Evolutionary conservation across 2,888 invertebrate genomes (phyloP), one percentile per base, ranked within the genome.

Genomic region (Embidobia sp.): DNA sequence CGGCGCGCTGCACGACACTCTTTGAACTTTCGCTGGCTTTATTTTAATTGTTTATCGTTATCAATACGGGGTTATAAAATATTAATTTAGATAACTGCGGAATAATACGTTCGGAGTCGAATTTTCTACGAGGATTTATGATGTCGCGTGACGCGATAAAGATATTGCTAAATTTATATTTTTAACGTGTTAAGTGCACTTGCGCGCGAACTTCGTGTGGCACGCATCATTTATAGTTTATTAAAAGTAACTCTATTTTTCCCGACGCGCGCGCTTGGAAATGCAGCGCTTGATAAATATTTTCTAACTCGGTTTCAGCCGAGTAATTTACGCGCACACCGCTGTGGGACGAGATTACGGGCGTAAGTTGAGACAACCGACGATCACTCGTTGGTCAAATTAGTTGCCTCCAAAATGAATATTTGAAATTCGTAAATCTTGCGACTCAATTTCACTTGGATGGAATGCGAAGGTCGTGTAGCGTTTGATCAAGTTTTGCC

Each of bases 91-190:
- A 67, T 67, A 55, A 48, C 53, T 15, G 33, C 4, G 8, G n/a
- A 15, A 46, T 19, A 29, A n/a, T 19, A 63, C 19, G 16, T 29
- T 51, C 37, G 18, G 3, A 51, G 7, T 61, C 29, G 35, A 27
- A 66, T 63, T 51, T 18, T 5, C 2, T 3, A 27, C n/a, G 63
- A 26, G 13, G 48, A 72, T 72, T 72, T 63, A 72, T 72, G 46
- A 53, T 48, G 11, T 63, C n/a, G 72, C 63, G 55, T 72, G 72
- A 72, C 63, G 13, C 35, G 72, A 72, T 63, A 63, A 72, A 72
- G 72, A 72, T 72, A 72, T 72, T 63, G 19, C 46, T 15, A 63
- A 63, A 48, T 61, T 55, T 73, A 57, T 49, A 29, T 53, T 64
- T 73, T 74, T 44, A 46, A 64, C 64, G 48, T 33, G 64, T 55